Evolutionary conservation across 1,140 invertebrate genomes (phyloP).

Genomic region (Phymastichus coffea): DNA sequence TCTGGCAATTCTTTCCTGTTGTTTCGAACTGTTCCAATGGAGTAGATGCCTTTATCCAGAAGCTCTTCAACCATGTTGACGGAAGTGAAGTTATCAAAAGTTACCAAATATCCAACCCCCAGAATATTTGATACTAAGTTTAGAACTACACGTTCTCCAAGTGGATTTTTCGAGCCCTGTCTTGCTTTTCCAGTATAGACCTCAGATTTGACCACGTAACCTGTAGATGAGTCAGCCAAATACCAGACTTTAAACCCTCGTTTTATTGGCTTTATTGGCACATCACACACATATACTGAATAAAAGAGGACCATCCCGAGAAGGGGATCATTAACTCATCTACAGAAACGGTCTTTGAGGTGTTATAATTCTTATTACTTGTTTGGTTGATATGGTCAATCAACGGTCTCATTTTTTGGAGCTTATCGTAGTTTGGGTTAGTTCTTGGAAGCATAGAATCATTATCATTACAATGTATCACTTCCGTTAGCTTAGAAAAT

Average conservation of each 20-base stretch:
- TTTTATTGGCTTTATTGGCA: no score
- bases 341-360: neutral
- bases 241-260: no score
- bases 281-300: conserved; percentile 48
- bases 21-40: conserved; percentile 44
- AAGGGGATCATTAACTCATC: conserved; percentile 15
- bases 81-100: conserved; percentile 12
- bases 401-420: conserved; percentile 1
- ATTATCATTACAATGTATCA: no score
- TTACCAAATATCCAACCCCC: neutral
- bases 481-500: no score
- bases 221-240: no score
- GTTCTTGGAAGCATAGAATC: no score
- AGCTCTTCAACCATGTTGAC: conserved; percentile 34
- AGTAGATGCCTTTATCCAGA: no score
- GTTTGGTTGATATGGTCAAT: conserved; percentile 9
- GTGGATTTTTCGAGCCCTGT: neutral
- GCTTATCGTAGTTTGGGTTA: no score
- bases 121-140: neutral
- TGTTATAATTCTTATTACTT: no score
- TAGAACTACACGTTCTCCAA: neutral
- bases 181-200: conserved; percentile 48
- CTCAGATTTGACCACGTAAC: conserved; percentile 49
- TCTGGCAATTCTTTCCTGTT: conserved; percentile 31
- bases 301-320: no score